phyloP scores from a whole-genome alignment of 2,113 vertebrate species.

The Elachura formosa region DNA sequence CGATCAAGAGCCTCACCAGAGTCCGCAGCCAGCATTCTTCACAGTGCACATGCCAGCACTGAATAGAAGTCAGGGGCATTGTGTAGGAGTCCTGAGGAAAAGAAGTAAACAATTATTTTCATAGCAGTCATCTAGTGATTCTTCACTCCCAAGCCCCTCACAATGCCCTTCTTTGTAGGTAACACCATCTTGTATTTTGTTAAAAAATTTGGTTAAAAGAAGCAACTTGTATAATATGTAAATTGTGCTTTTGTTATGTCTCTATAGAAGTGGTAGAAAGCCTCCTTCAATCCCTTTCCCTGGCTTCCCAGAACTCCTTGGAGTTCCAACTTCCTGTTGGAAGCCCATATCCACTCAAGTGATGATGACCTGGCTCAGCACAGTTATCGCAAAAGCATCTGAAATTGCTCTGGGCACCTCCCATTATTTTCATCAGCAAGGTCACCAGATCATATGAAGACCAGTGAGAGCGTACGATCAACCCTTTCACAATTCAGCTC shows the following conservation, averaged over 20 bases:
- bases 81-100: conserved; percentile 91
- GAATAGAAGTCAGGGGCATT: conserved; percentile 97
- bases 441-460: background rate
- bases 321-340: no score
- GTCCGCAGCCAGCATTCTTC: conserved; percentile 99
- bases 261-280: background rate
- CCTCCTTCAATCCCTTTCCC: background rate
- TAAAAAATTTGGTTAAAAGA: background rate
- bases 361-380: background rate
- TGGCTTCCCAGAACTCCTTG: background rate
- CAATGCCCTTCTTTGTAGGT: background rate
- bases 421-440: background rate
- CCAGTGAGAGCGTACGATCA: background rate
- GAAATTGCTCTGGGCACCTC: background rate
- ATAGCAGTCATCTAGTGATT: background rate
- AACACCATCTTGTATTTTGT: background rate
- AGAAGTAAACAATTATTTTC: conserved; percentile 37
- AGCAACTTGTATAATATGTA: background rate
- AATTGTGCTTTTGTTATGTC: background rate
- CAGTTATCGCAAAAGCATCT: background rate
- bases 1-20: conserved; percentile 81
- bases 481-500: background rate
- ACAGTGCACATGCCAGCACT: conserved; percentile 99
- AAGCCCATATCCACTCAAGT: conserved; percentile 25
- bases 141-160: background rate